Evolutionary conservation across 2,797 vertebrate genomes (phyloP), one percentile per base, ranked within the genome.

Genomic region (Diceros bicornis): DNA sequence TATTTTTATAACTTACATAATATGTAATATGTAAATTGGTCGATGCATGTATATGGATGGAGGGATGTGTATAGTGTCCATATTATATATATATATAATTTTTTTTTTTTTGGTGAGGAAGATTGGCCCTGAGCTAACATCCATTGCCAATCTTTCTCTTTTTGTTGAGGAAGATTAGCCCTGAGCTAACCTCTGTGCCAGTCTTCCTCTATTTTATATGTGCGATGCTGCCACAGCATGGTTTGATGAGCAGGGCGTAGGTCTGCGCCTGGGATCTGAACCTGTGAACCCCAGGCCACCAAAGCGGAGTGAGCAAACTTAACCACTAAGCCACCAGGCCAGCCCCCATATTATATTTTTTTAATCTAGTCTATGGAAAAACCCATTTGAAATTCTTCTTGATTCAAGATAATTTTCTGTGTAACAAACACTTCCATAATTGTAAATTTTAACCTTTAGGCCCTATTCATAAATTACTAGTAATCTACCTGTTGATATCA

Each of bases 1-100:
- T 81, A 44, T 82, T 77, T 91, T 83, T 47, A 21, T 69, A 92
- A 47, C 17, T 71, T 72, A 32, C 96, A 68, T 55, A 77, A 68
- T 75, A 37, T n/a, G 4, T 84, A 68, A 59, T 55, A 37, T 88
- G 6, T 12, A 57, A 61, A 71, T 32, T 88, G 11, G 18, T 77
- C 1, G 2, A 41, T n/a, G 18, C 12, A 41, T 41, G 41, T 44
- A 14, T 29, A 29, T 74, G 25, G 17, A 44, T 17, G 6, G 18
- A 29, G 34, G 20, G 29, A 87, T 69, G 4, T 50, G 2, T n/a
- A 29, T 59, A 79, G 10, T 52, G 11, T 41, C 4, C n/a, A 25
- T 23, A 34, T 62, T 81, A 47, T 47, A 10, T 47, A 47, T 47
- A 47, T 47, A 47, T 47, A 47, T 47, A 37, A 37, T 47, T 47